Evolutionary conservation across 2,797 vertebrate genomes (phyloP).

Genomic region (Tenualosa ilisha): DNA sequence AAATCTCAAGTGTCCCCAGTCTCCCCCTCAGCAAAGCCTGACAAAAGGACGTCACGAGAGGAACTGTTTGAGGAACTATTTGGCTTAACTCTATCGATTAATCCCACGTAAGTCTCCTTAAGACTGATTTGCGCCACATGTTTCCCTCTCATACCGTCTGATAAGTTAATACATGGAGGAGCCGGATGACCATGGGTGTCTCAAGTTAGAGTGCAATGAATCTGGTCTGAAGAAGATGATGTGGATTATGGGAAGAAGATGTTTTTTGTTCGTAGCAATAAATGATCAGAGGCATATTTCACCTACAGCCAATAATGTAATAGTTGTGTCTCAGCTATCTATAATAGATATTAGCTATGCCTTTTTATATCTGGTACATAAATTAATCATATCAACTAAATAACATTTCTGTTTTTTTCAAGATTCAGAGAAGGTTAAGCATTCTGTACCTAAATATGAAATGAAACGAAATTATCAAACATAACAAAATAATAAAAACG

Average conservation of each 20-base stretch:
- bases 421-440: neutral
- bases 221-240: neutral
- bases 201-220: neutral
- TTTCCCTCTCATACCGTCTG: neutral
- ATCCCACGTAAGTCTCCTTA: slow-evolving; percentile 11
- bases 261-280: neutral
- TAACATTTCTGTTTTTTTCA: neutral
- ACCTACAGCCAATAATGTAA: neutral
- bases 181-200: neutral
- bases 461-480: neutral
- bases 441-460: neutral
- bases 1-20: neutral
- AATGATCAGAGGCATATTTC: neutral
- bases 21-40: neutral
- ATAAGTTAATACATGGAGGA: neutral
- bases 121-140: neutral
- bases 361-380: neutral
- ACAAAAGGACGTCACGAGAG: neutral
- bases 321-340: neutral
- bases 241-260: neutral
- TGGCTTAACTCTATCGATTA: slow-evolving; percentile 23
- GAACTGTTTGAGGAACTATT: neutral
- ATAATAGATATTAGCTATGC: neutral
- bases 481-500: neutral
- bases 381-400: neutral